A percentile compares a stretch with the other conserved stretches of the same genome.
phyloP scores from a whole-genome alignment of 35 echinoderm and acorn worm species.

The Amphiura filiformis region DNA sequence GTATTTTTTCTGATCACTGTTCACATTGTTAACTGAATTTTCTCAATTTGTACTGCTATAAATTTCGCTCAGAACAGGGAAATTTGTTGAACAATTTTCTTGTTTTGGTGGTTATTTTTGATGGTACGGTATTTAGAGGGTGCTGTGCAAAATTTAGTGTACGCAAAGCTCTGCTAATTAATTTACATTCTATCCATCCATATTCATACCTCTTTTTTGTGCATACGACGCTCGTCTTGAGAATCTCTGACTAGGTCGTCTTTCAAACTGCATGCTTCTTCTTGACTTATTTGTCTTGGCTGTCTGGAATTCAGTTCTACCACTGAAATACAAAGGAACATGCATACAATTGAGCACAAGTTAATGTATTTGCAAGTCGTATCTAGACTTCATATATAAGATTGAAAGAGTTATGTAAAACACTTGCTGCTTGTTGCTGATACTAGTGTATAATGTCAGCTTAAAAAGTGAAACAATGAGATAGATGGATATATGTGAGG shows the following conservation, averaged over 20 bases:
- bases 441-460: too few relatives aligned
- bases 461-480: background rate
- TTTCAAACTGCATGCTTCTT: slow-evolving; percentile 73
- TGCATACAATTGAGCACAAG: background rate
- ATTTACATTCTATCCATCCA: too few relatives aligned
- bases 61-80: too few relatives aligned
- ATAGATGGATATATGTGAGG: background rate
- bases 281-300: slow-evolving; percentile 79
- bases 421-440: background rate
- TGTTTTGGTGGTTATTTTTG: too few relatives aligned
- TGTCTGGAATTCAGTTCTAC: slow-evolving; percentile 97
- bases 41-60: too few relatives aligned
- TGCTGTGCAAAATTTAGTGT: too few relatives aligned
- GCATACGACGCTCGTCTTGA: slow-evolving; percentile 95
- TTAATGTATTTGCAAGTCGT: background rate
- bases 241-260: slow-evolving; percentile 94
- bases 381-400: too few relatives aligned
- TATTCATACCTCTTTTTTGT: slow-evolving; percentile 88
- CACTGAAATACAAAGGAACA: slow-evolving; percentile 41
- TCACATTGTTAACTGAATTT: too few relatives aligned
- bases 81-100: too few relatives aligned
- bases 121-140: too few relatives aligned
- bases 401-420: background rate
- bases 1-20: too few relatives aligned
- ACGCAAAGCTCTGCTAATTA: too few relatives aligned